phyloP scores from a whole-genome alignment of 1,140 invertebrate species.

The Agrilus planipennis region DNA sequence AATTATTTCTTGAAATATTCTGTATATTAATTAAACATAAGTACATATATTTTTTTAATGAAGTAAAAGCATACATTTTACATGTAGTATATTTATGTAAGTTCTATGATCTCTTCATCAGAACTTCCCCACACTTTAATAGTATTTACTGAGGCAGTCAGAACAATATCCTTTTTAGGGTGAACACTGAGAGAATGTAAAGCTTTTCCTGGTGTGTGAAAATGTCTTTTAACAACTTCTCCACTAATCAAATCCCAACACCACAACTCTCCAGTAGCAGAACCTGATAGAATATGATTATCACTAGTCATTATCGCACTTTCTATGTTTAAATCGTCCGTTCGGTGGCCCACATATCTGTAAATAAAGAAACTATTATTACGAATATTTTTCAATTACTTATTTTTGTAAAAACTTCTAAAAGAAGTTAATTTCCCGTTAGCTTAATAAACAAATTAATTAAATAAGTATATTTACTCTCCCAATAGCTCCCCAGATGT shows the following conservation, averaged over 20 bases:
- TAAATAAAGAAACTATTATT: slow-evolving; percentile 13
- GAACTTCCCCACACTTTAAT: slow-evolving; percentile 43
- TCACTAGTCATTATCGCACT: slow-evolving; percentile 73
- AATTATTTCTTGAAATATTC: too few relatives aligned
- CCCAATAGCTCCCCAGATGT: slow-evolving; percentile 69
- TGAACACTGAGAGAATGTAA: slow-evolving; percentile 60
- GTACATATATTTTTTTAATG: too few relatives aligned
- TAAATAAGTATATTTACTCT: slow-evolving; percentile 35
- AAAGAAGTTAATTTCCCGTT: slow-evolving; percentile 11
- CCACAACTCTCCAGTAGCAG: slow-evolving; percentile 71
- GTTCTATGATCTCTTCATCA: too few relatives aligned
- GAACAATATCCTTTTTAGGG: slow-evolving; percentile 52
- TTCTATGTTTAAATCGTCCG: slow-evolving; percentile 73
- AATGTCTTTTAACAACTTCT: slow-evolving; percentile 41
- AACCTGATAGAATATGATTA: slow-evolving; percentile 75
- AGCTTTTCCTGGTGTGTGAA: slow-evolving; percentile 37
- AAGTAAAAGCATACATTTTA: too few relatives aligned
- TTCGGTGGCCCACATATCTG: slow-evolving; percentile 69
- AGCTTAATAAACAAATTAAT: slow-evolving; percentile 7
- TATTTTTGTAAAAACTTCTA: slow-evolving; percentile 9
- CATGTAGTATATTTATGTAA: too few relatives aligned
- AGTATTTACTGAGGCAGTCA: slow-evolving; percentile 52
- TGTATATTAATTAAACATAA: too few relatives aligned
- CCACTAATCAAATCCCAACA: slow-evolving; percentile 79
- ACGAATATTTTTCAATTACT: slow-evolving; percentile 5